phyloP scores from a whole-genome alignment of 1,140 invertebrate genomes.

The Penaeus vannamei region DNA sequence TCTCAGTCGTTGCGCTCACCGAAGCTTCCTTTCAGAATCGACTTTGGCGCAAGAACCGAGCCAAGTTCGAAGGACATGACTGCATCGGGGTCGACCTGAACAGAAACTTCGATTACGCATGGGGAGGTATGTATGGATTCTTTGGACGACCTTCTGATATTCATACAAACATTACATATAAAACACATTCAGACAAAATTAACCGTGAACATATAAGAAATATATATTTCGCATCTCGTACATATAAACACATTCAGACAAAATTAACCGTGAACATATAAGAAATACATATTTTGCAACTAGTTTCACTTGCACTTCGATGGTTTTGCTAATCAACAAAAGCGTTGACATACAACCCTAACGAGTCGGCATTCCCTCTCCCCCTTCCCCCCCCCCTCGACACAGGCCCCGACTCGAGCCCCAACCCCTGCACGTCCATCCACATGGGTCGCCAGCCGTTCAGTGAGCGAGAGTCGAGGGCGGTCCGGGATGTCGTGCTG shows the following conservation, averaged over 20 bases:
- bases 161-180: neutral
- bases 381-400: neutral
- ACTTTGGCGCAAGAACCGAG: constrained; percentile 70
- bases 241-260: neutral
- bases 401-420: constrained; percentile 69
- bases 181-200: no score
- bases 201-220: no score
- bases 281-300: no score
- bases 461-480: constrained; percentile 71
- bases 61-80: neutral
- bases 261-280: no score
- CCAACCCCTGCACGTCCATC: constrained; percentile 70
- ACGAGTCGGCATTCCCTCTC: no score
- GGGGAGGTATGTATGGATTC: neutral
- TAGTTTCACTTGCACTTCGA: no score
- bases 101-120: constrained; percentile 68
- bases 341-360: no score
- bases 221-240: no score
- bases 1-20: neutral
- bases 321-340: no score
- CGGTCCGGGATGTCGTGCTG: constrained; percentile 10
- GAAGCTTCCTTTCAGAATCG: constrained; percentile 39
- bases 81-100: constrained; percentile 68
- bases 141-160: neutral
- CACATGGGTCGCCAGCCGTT: constrained; percentile 70